These are phyloP conservation scores for Scelioninae gen. 1 DNA, from an alignment of 2,888 invertebrate species.

Conservation along the genomic window DNA sequence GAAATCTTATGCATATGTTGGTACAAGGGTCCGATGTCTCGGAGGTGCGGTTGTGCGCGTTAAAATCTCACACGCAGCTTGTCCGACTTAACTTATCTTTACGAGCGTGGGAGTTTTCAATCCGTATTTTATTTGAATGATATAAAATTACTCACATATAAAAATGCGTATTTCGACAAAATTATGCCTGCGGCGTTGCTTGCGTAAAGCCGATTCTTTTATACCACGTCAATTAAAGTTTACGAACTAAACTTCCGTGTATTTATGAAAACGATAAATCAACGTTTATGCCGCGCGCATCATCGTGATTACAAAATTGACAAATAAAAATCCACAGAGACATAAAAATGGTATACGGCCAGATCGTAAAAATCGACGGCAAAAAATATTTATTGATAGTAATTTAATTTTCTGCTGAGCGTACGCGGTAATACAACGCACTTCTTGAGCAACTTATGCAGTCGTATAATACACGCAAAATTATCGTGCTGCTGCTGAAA, in stretches of 20 bases:
- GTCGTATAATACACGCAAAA: conserved; percentile 50
- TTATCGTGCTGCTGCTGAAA: conserved; percentile 46
- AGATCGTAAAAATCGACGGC: conserved; percentile 43
- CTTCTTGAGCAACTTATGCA: conserved; percentile 48
- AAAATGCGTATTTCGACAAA: conserved; percentile 26
- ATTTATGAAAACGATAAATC: conserved; percentile 57
- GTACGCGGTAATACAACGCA: conserved; percentile 16
- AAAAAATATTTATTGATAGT: conserved; percentile 55
- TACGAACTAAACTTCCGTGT: conserved; percentile 40
- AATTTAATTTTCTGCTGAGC: conserved; percentile 60
- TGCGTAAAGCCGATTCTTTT: conserved; percentile 28
- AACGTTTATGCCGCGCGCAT: conserved; percentile 39
- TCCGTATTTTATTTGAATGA: conserved; percentile 25
- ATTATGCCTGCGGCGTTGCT: conserved; percentile 12
- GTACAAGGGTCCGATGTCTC: conserved; percentile 35
- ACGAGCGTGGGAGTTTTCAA: conserved; percentile 21
- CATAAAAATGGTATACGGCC: conserved; percentile 34
- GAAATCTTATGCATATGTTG: conserved; percentile 50
- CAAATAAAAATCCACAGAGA: conserved; percentile 41
- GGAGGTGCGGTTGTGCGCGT: conserved; percentile 24
- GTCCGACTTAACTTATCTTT: conserved; percentile 40
- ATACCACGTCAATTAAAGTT: conserved; percentile 43
- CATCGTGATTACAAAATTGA: conserved; percentile 51
- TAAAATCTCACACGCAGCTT: conserved; percentile 51
- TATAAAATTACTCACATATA: conserved; percentile 31